phyloP scores from a whole-genome alignment of 2,888 invertebrate genomes.

The Opisthograptis luteolata region DNA sequence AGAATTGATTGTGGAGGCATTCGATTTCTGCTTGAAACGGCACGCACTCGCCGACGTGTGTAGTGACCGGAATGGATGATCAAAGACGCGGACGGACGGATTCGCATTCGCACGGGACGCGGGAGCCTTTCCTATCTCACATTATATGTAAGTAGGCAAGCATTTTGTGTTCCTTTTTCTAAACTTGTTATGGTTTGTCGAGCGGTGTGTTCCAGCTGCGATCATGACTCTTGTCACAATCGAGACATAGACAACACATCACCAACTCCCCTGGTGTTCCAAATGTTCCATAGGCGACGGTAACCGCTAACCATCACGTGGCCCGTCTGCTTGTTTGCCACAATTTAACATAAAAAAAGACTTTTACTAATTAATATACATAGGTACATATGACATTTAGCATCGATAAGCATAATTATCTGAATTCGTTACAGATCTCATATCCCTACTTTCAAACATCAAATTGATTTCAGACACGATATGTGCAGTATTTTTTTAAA shows the following conservation, averaged over 20 bases:
- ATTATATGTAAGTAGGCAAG: conserved; percentile 12
- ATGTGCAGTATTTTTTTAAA: too few relatives aligned
- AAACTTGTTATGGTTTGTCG: too few relatives aligned
- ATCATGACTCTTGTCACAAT: too few relatives aligned
- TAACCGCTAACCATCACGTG: too few relatives aligned
- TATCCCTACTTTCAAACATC: conserved; percentile 4
- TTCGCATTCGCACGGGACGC: conserved; percentile 11
- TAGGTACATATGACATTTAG: background rate
- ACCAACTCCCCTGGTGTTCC: too few relatives aligned
- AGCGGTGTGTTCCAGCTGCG: too few relatives aligned
- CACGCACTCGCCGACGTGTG: conserved; percentile 26
- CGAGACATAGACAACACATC: too few relatives aligned
- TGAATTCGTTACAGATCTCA: conserved; percentile 2
- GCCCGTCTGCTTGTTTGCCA: too few relatives aligned
- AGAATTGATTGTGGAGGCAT: conserved; percentile 19
- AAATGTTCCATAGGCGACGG: too few relatives aligned
- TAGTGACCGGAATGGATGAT: conserved; percentile 38
- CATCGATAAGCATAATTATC: background rate
- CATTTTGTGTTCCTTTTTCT: too few relatives aligned
- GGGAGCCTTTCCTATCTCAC: conserved; percentile 18
- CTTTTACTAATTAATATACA: too few relatives aligned
- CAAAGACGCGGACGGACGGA: conserved; percentile 31
- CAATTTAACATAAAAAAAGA: too few relatives aligned
- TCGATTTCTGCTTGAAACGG: conserved; percentile 21
- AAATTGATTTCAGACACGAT: conserved; percentile 14